phyloP scores from a whole-genome alignment of 1,140 invertebrate genomes.

The Hydropsyche tenuis region DNA sequence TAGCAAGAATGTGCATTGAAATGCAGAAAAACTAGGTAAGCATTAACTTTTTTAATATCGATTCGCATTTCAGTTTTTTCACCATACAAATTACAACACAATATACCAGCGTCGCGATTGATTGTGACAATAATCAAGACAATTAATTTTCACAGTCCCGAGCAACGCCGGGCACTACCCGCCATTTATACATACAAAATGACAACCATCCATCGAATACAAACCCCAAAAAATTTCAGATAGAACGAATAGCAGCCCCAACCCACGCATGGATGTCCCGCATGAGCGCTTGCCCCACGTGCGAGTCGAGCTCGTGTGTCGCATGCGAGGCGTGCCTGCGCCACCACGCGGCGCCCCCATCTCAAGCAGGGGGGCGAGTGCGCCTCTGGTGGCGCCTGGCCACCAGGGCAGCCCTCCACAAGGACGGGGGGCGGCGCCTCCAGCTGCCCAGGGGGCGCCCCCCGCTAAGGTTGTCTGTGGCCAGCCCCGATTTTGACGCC shows the following conservation, averaged over 20 bases:
- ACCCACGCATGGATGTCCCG: constrained; percentile 55
- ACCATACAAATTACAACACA: too few species aligned
- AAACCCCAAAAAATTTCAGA: constrained; percentile 49
- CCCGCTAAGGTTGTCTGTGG: not conserved
- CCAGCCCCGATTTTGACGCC: constrained; percentile 9
- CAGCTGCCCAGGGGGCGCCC: constrained; percentile 33
- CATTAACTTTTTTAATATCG: too few species aligned
- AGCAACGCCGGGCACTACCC: too few species aligned
- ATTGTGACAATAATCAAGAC: too few species aligned
- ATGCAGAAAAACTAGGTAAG: too few species aligned
- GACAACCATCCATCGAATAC: too few species aligned
- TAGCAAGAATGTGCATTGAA: too few species aligned
- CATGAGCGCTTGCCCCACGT: constrained; percentile 47
- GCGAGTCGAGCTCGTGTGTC: constrained; percentile 43
- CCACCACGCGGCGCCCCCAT: constrained; percentile 28
- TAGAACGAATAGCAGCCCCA: constrained; percentile 59
- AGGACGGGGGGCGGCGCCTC: constrained; percentile 9
- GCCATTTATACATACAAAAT: too few species aligned
- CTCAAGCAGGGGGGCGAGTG: constrained; percentile 20
- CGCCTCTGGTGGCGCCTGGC: constrained; percentile 45
- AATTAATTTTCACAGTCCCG: too few species aligned
- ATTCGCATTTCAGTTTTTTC: too few species aligned
- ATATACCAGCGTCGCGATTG: too few species aligned
- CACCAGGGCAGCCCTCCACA: not conserved
- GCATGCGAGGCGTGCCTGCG: constrained; percentile 53